phyloP scores from a whole-genome alignment of 2,113 vertebrate genomes.

The Ophthalmotilapia sp. region DNA sequence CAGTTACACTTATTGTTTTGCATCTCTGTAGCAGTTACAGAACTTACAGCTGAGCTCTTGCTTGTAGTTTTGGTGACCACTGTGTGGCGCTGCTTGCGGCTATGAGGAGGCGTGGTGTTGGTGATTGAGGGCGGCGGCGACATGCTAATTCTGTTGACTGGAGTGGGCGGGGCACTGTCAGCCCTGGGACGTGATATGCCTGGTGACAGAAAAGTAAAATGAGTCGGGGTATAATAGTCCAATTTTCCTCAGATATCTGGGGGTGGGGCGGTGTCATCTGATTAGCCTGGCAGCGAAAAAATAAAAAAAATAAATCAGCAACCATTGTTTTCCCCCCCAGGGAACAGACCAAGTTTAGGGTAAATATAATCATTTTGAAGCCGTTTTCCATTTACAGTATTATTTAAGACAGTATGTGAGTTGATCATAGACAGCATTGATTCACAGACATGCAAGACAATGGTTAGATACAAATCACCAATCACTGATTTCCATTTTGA shows the following conservation, averaged over 20 bases:
- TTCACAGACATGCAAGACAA: conserved; percentile 49
- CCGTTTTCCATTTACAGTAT: not conserved
- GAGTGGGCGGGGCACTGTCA: conserved; percentile 90
- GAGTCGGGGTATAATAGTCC: not conserved
- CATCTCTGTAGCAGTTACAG: not conserved
- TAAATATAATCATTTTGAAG: conserved; percentile 1
- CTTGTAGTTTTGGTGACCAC: conserved; percentile 86
- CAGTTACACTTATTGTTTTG: not conserved
- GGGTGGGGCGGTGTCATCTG: not conserved
- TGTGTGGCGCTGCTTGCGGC: conserved; percentile 81
- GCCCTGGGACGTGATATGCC: conserved; percentile 90
- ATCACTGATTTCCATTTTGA: conserved; percentile 9
- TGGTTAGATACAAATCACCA: conserved; percentile 51
- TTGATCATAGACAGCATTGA: conserved; percentile 25
- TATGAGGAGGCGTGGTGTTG: conserved; percentile 91
- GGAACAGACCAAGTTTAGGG: not conserved
- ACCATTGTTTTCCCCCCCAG: not conserved
- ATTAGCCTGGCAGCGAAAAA: not conserved
- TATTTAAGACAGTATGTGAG: not conserved
- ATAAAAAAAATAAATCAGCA: not conserved
- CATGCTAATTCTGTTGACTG: conserved; percentile 91
- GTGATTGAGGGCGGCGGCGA: conserved; percentile 78
- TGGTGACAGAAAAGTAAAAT: conserved; percentile 36
- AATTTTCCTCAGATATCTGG: not conserved
- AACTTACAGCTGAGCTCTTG: conserved; percentile 85